Evolutionary conservation across 2,113 vertebrate genomes (phyloP), one percentile per base, ranked within the genome.

Genomic region (Chaetodon trifascialis): DNA sequence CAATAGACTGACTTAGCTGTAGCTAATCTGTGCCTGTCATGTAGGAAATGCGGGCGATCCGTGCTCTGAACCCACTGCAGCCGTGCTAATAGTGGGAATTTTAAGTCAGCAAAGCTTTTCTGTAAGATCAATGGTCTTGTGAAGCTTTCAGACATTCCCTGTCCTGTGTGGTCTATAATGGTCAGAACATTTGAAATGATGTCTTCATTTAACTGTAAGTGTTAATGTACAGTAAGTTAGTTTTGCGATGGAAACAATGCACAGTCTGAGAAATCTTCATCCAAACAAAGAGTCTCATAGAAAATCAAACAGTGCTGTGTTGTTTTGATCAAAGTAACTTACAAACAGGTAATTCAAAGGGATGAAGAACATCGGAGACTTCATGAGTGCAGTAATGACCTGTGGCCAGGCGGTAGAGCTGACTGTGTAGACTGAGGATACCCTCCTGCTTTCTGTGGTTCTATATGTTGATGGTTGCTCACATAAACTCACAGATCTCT

Each of bases 391-490:
- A 78, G 54, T 76, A 67, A 42, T 77, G 56, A 66, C 70, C 38
- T 12, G 54, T 47, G 63, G 62, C 17, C 49, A 70, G 68, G 66
- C 17, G 0, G 54, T n/a, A 55, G 15, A 36, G 42, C 36, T 38
- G n/a, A 55, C 47, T 51, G 47, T 59, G 75, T 38, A 62, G 72
- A 72, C 76, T 80, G 83, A 86, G 64, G 83, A 89, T 82, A 44
- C 55, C 73, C 79, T 64, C 23, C 44, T 72, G 80, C 44, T 62
- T 11, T 71, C 52, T 74, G 40, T 76, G 76, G 72, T 73, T 72
- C 72, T 77, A 42, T 77, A 77, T 58, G 73, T 70, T 87, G 72
- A 80, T 85, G 84, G 88, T 90, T 84, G 65, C 63, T 88, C 60
- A 56, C 54, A 77, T 84, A 66, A 58, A 76, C 62, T 80, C 36